Conservation (phyloP, 2,113 vertebrate genomes). For the Mystacornis crossleyi region DNA sequence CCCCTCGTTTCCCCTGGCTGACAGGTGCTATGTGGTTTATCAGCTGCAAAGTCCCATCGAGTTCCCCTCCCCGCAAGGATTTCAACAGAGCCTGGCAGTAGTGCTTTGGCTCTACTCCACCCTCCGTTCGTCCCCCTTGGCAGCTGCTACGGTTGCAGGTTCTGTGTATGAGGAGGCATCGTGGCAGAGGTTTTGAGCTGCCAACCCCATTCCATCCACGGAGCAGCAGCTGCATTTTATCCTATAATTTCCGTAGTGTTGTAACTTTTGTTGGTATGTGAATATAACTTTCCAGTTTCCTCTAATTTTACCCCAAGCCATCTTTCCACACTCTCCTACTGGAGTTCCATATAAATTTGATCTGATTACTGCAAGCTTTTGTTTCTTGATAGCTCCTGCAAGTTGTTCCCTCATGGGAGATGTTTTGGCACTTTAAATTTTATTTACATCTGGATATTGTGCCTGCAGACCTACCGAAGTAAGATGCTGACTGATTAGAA, state of each 20-base stretch:
- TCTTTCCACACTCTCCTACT: not conserved
- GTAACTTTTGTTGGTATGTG: not conserved
- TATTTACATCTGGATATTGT: slow-evolving; percentile 5
- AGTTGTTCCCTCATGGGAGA: not conserved
- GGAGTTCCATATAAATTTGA: not conserved
- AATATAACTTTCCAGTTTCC: not conserved
- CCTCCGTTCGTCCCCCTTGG: not conserved
- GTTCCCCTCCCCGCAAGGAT: not conserved
- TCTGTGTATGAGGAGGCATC: not conserved
- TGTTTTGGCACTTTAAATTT: not conserved
- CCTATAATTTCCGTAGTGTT: not conserved
- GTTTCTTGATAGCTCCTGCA: not conserved
- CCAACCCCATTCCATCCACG: not conserved
- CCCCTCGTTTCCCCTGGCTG: not conserved
- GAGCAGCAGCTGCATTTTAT: not conserved
- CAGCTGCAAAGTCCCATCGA: not conserved
- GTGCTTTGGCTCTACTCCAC: not conserved
- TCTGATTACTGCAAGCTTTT: not conserved
- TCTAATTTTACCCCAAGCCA: not conserved
- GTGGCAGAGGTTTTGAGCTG: not conserved
- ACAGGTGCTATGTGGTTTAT: not conserved
- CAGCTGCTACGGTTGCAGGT: not conserved
- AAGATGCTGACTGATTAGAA: not conserved
- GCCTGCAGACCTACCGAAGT: not conserved
- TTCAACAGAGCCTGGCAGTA: not conserved